A percentile compares a stretch with the other conserved stretches of the same genome.
These are phyloP conservation scores for Spinus pinus DNA, from an alignment of 2,797 vertebrate genomes.

Conservation along the genomic window DNA sequence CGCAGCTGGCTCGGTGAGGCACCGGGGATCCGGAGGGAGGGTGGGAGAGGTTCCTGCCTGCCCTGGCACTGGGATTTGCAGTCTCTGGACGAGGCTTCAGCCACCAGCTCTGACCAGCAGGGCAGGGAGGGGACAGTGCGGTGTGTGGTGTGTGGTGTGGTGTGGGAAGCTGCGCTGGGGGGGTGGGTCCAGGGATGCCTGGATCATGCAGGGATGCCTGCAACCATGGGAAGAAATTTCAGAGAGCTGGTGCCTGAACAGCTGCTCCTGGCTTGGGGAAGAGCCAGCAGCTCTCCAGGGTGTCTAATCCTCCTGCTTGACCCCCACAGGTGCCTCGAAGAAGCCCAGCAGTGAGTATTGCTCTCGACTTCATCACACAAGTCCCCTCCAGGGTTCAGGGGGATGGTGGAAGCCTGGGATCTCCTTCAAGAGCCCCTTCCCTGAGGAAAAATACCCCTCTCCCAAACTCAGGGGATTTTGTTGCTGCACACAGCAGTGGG, in stretches of 20 bases:
- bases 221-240: neutral
- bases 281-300: neutral
- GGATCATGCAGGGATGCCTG: neutral
- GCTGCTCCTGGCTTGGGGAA: neutral
- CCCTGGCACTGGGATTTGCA: neutral
- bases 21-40: rapidly evolving
- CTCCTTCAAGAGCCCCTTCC: neutral
- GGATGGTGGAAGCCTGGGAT: rapidly evolving
- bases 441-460: neutral
- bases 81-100: neutral
- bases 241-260: neutral
- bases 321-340: neutral
- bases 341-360: constrained; percentile 1
- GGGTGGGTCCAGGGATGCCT: too few relatives aligned
- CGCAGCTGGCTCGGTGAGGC: constrained; percentile 72
- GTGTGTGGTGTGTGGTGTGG: too few relatives aligned
- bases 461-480: neutral
- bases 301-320: neutral
- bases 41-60: rapidly evolving
- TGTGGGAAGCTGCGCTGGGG: neutral
- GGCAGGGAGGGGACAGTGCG: neutral
- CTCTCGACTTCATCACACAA: neutral
- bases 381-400: neutral
- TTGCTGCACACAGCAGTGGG: neutral
- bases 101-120: neutral